Evolutionary conservation across 2,113 vertebrate genomes (phyloP).

Genomic region (Montifringilla adamsi): DNA sequence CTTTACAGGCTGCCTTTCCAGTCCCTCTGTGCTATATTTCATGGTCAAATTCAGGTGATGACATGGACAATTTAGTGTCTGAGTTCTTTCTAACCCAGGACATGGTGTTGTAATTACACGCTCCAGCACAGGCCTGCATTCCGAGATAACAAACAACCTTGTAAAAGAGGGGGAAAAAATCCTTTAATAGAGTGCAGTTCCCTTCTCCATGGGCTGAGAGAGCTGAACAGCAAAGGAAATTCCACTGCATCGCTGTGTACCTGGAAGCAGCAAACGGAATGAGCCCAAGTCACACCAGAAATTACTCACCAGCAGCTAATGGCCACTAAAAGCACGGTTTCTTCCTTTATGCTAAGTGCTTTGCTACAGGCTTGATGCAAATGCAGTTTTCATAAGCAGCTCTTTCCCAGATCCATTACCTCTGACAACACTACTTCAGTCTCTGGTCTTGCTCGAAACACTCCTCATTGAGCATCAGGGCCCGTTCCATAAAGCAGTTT

Average conservation of each 20-base stretch:
- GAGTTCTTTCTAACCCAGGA: slow-evolving; percentile 83
- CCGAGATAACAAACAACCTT: slow-evolving; percentile 75
- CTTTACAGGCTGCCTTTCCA: slow-evolving; percentile 73
- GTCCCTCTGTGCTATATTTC: slow-evolving; percentile 80
- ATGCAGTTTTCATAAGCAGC: neutral
- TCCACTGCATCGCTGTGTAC: neutral
- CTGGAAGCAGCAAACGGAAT: neutral
- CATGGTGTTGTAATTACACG: slow-evolving; percentile 88
- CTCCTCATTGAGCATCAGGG: neutral
- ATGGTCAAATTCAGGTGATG: slow-evolving; percentile 81
- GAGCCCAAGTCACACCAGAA: neutral
- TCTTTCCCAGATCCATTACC: neutral
- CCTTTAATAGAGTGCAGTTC: slow-evolving; percentile 77
- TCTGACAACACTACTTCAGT: neutral
- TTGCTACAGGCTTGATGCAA: neutral
- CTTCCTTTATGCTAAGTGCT: neutral
- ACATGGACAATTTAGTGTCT: slow-evolving; percentile 90
- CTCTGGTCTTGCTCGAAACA: neutral
- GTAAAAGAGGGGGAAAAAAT: slow-evolving; percentile 54
- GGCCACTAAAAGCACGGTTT: neutral
- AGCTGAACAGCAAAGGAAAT: neutral
- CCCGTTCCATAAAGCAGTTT: neutral
- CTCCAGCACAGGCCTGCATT: slow-evolving; percentile 75
- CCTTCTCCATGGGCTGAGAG: slow-evolving; percentile 47
- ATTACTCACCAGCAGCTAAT: neutral